Base-by-base conservation (phyloP, 2,888 invertebrate genomes). In the Diloba caeruleocephala region DNA sequence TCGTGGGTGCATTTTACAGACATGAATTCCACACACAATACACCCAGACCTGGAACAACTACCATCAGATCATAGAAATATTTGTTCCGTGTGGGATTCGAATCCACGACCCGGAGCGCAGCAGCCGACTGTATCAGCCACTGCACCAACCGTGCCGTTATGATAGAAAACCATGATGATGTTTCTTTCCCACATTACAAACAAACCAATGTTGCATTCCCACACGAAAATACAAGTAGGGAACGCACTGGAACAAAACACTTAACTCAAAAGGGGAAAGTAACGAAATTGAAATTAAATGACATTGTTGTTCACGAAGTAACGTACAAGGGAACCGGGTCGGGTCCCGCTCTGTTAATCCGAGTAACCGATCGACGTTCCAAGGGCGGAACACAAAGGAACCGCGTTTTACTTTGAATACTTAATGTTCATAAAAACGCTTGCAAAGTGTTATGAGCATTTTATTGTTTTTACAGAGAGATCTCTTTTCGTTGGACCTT, bases 321-420 rank as follows among this genome's bases (percentile, higher is more conserved):
- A 50, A 52, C 41, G 62, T 62, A 55, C 68, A 46, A 51, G 51
- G 53, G 66, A 52, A 36, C 53, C 43, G 50, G 43, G 62, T 54
- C 44, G 55, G 50, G 76, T 71, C 61, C 55, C 74, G 84, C 77
- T 82, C 80, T 83, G 79, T 72, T 84, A 76, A 80, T 43, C 66
- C 55, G 39, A 45, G 68, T 74, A 79, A 78, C 71, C 61, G 76
- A 82, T 84, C 72, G 78, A 76, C 74, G 59, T 54, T 53, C 74
- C 85, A 84, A 84, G 84, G 84, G 78, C 84, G 68, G 38, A 58
- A 51, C 62, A 80, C 78, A 82, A 79, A 79, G 71, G 70, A 28
- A 68, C 55, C 58, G 46, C 55, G 53, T 53, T 32, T 44, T 55
- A 67, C 64, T 71, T 64, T 67, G 66, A 64, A 73, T 71, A 63